Evolutionary conservation across 2,113 vertebrate species (phyloP).

Genomic region (Xenopus laevis): DNA sequence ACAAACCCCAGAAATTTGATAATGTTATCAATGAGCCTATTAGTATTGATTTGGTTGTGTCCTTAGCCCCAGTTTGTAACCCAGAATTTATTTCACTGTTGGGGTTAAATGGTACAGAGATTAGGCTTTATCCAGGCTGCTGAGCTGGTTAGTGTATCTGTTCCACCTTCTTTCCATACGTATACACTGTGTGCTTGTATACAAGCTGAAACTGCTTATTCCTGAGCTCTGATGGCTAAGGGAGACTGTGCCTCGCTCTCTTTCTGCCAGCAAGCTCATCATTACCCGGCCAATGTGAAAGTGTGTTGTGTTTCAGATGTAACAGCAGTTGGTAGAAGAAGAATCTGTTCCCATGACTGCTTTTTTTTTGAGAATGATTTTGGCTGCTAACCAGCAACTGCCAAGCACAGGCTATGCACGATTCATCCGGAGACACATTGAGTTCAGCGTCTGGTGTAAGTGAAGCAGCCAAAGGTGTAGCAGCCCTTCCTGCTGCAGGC

Average conservation of each 20-base stretch:
- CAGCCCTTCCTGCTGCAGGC: not conserved
- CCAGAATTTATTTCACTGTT: too few relatives aligned
- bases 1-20: too few relatives aligned
- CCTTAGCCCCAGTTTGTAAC: too few relatives aligned
- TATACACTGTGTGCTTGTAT: not conserved
- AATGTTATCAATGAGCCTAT: too few relatives aligned
- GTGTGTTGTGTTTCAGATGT: not conserved
- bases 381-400: not conserved
- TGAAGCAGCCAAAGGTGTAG: not conserved
- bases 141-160: too few relatives aligned
- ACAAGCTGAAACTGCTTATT: slow-evolving; percentile 11
- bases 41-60: too few relatives aligned
- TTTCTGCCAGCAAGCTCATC: not conserved
- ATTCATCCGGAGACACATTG: not conserved
- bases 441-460: not conserved
- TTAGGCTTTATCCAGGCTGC: too few relatives aligned
- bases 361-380: not conserved
- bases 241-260: slow-evolving; percentile 5
- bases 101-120: too few relatives aligned
- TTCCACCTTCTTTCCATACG: not conserved
- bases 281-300: not conserved
- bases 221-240: not conserved
- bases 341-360: not conserved
- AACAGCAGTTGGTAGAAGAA: slow-evolving; percentile 6
- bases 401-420: not conserved